Evolutionary conservation across 2,113 vertebrate species (phyloP), one percentile per base, ranked within the genome.

Genomic region (Calyptomena viridis): DNA sequence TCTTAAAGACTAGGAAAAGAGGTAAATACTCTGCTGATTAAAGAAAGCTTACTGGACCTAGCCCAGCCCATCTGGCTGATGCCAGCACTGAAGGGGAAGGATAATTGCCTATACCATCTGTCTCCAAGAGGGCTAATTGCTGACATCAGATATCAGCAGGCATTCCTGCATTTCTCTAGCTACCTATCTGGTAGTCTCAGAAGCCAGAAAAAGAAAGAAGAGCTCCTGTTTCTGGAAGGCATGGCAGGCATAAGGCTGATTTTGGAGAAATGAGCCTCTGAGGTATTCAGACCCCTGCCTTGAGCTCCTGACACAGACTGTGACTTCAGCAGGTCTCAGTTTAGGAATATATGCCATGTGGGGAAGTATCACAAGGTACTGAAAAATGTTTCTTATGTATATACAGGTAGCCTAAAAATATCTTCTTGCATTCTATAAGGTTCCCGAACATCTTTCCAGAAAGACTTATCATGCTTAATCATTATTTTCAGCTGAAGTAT

Each of bases 31-130:
- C 74, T 69, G 42, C 78, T 94, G 93, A 95, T 95, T 97, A 97
- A 97, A 94, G 94, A 96, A 95, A 93, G 94, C 93, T 95, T 96
- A 97, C 91, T 90, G 94, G 94, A 97, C 94, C 89, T 82, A 94
- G 74, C 94, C 94, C 94, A 95, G 84, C 95, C 94, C 94, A 91
- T 97, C 96, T 96, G 94, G 91, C 87, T 95, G 71, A 94, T 93
- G 84, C 81, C 59, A 94, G 84, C 89, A 88, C 9, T 89, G 87
- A 93, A 95, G 91, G 69, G 86, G 87, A 96, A 97, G 87, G 93
- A 95, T 95, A 95, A 97, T 95, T 95, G 93, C 59, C 72, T 87
- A 84, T 58, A 93, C 96, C 93, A 96, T 96, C 95, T 97, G 95
- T 94, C 91, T 96, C 79, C 81, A 89, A 95, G 89, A 94, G 90